Evolutionary conservation across 2,888 invertebrate species (phyloP), one percentile per base, ranked within the genome.

Genomic region (Hemistola chrysoprasaria): DNA sequence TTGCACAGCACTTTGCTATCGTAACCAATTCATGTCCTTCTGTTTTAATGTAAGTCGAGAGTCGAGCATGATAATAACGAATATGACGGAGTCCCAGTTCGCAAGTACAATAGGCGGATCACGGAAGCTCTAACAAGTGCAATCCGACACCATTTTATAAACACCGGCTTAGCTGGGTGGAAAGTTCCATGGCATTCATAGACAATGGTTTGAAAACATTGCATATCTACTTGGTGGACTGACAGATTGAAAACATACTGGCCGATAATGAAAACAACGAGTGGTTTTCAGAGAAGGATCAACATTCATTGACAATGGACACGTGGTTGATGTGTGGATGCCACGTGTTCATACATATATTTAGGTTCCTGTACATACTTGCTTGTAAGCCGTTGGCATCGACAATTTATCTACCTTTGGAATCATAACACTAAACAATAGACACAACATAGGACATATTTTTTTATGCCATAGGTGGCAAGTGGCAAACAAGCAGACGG

Each of bases 161-260:
- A 70, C 55, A 41, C 9, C 26, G 33, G 24, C 27, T 29, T 42
- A 40, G 45, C 44, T 23, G 49, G 47, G 47, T 47, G 64, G 56
- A 59, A 62, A 50, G 27, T 51, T 49, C 41, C 53, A 56, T 55
- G 48, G 52, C 47, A 48, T 50, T 59, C 56, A 61, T 59, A 67
- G 59, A 62, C 66, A 63, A 58, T 59, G 47, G 27, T 57, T 66
- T 62, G 47, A 63, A 65, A 63, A 66, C 69, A 63, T 47, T 39
- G 37, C 40, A 33, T 22, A 36, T 23, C n/a, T n/a, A n/a, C n/a
- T n/a, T n/a, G n/a, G n/a, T n/a, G n/a, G n/a, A n/a, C 36, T 36
- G 53, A 36, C 48, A 35, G 28, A 42, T 41, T 41, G 48, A 8
- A 40, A 40, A 29, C 22, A 34, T 24, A 57, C 47, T 41, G 45